Evolutionary conservation across 2,113 vertebrate species (phyloP).

Genomic region (Gorilla gorilla): DNA sequence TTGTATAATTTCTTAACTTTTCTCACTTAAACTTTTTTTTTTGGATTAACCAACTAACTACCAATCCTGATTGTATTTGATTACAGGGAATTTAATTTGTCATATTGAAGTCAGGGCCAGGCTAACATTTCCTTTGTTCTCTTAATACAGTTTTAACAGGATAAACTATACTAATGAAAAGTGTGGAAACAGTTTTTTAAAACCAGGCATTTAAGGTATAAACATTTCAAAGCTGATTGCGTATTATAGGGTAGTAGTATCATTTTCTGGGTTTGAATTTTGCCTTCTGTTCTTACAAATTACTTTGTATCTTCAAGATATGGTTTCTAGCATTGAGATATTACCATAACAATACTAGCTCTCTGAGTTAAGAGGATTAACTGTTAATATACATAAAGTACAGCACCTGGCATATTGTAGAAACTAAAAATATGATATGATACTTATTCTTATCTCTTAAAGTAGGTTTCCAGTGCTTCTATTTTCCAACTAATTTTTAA

Average conservation of each 20-base stretch:
- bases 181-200: not conserved
- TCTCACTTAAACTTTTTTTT: not conserved
- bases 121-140: constrained; percentile 15
- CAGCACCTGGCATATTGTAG: not conserved
- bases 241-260: not conserved
- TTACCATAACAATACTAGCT: not conserved
- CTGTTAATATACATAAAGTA: not conserved
- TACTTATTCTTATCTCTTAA: not conserved
- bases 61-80: not conserved
- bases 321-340: not conserved
- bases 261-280: not conserved
- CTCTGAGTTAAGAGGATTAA: not conserved
- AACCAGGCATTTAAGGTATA: not conserved
- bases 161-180: not conserved
- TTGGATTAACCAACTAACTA: not conserved
- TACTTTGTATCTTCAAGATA: not conserved
- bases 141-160: not conserved
- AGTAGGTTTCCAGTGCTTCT: constrained; percentile 10
- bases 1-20: constrained; percentile 24
- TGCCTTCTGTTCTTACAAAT: constrained; percentile 23
- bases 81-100: not conserved
- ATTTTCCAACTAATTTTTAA: not conserved
- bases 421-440: not conserved
- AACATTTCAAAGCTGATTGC: constrained; percentile 13
- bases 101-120: not conserved